Percentiles rank a stretch among this genome's conserved stretches.
These are phyloP conservation scores for Anolis carolinensis DNA, from an alignment of 2,113 vertebrate genomes.

Conservation along the genomic window DNA sequence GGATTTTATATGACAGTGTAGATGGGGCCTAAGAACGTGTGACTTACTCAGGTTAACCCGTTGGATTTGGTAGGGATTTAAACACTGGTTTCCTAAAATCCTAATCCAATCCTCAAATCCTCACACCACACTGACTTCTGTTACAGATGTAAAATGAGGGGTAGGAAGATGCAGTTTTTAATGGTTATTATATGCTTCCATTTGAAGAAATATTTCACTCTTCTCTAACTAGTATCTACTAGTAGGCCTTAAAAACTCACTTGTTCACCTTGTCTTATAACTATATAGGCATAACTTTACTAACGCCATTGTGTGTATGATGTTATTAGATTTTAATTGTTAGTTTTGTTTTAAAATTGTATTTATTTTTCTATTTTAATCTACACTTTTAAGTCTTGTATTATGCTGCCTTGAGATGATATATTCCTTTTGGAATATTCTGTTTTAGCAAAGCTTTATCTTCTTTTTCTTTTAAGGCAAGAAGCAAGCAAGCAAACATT, in stretches of 20 bases:
- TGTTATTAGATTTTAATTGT: neutral
- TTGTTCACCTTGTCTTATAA: neutral
- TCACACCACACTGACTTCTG: no score
- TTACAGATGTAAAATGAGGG: neutral
- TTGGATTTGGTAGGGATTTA: no score
- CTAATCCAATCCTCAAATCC: no score
- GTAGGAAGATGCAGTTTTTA: neutral
- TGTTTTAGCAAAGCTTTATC: neutral
- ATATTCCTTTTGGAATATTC: neutral
- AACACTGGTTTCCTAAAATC: no score
- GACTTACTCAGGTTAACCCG: no score
- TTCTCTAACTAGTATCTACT: neutral
- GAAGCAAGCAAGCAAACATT: neutral
- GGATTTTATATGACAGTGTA: no score
- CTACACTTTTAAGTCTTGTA: neutral
- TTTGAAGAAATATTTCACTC: neutral
- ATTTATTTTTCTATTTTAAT: neutral
- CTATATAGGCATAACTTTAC: neutral
- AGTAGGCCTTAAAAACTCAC: neutral
- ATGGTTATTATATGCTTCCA: neutral
- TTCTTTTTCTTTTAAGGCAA: no score
- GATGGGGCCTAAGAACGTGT: no score
- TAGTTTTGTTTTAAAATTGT: neutral
- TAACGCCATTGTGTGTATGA: neutral
- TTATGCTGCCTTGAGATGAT: neutral